Percentiles rank a stretch among this genome's conserved stretches.
Conservation (phyloP, 2,888 invertebrate species). For the Meghimatium bilineatum region DNA sequence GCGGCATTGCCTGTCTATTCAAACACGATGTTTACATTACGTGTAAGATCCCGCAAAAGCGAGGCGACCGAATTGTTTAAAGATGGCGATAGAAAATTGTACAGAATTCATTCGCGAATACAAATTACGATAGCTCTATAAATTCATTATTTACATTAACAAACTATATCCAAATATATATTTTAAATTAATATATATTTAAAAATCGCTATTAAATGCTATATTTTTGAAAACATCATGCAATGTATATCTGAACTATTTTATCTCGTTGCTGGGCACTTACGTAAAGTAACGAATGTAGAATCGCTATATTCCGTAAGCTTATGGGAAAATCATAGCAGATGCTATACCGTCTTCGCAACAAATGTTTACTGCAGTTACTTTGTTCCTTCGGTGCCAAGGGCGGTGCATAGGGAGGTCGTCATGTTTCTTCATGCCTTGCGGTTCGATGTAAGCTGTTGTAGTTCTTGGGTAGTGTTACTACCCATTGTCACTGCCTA, state of each 20-base stretch:
- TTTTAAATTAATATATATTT: no score
- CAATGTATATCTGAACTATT: constrained; percentile 30
- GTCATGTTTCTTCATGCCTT: no score
- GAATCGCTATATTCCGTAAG: constrained; percentile 21
- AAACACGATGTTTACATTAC: constrained; percentile 31
- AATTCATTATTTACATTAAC: not conserved
- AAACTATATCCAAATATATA: no score
- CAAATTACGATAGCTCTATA: not conserved
- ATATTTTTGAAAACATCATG: not conserved
- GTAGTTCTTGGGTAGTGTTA: no score
- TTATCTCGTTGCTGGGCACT: constrained; percentile 52
- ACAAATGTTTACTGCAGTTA: no score
- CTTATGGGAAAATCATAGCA: no score
- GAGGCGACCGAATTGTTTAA: constrained; percentile 71
- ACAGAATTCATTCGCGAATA: constrained; percentile 23
- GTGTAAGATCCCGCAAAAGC: constrained; percentile 3
- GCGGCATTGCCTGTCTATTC: constrained; percentile 30
- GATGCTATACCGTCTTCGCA: no score
- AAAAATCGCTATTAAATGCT: not conserved
- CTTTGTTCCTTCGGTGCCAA: no score
- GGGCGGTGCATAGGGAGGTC: no score
- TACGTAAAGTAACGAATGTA: constrained; percentile 26
- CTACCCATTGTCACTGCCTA: no score
- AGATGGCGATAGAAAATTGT: constrained; percentile 60
- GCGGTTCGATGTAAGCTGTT: no score